Conservation (phyloP, 2,797 vertebrate species). For the Sebastolobus alascanus region DNA sequence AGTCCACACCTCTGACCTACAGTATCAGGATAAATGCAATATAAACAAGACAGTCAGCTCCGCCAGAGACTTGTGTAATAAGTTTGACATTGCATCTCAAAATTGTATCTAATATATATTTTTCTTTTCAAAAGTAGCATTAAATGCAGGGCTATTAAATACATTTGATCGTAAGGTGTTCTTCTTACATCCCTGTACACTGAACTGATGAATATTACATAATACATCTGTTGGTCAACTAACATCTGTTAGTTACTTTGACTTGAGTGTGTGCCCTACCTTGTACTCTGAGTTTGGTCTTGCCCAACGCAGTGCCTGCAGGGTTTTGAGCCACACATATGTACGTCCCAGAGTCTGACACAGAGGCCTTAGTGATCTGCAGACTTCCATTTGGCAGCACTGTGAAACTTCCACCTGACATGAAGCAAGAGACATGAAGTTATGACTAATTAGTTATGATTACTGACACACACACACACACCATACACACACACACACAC, state of each 20-base stretch:
- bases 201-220: neutral
- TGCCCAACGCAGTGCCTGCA: constrained; percentile 94
- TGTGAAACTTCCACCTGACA: constrained; percentile 84
- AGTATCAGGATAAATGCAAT: neutral
- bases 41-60: neutral
- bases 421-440: neutral
- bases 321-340: constrained; percentile 97
- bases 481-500: neutral
- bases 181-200: neutral
- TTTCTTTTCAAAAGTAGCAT: neutral
- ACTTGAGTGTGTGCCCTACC: constrained; percentile 77
- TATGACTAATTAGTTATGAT: neutral
- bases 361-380: constrained; percentile 89
- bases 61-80: rapidly evolving
- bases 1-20: neutral
- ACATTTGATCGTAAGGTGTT: neutral
- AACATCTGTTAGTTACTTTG: neutral
- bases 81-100: neutral
- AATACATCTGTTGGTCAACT: neutral
- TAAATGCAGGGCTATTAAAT: neutral
- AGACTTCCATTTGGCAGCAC: constrained; percentile 90
- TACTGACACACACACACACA: neutral
- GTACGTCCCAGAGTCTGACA: constrained; percentile 92
- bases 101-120: rapidly evolving
- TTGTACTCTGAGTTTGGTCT: constrained; percentile 95